Base-by-base conservation (phyloP, 2,888 invertebrate genomes). In the Lottia gigantea region DNA sequence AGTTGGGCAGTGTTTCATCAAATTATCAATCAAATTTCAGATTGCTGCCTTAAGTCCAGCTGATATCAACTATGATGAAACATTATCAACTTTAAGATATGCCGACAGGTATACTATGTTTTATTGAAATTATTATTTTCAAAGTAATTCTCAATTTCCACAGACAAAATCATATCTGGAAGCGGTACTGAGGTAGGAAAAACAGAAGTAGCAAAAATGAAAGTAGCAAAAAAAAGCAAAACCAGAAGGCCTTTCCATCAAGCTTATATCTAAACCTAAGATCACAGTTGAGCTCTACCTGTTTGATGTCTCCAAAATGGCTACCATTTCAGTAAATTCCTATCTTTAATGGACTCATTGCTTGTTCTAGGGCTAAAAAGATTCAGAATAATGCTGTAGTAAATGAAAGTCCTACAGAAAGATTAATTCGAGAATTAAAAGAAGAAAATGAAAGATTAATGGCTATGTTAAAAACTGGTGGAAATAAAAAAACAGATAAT, bases 11-110 rank as follows among this genome's bases (percentile, higher is more conserved):
- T 4, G 40, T 40, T 40, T 8, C 40, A 6, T 6, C 7, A 8
- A 8, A 11, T 40, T 40, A 6, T 40, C 40, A 8, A 40, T 40
- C 11, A 40, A 8, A 40, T 40, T 40, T 40, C 40, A 84, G 83
- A 83, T 83, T 65, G 83, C 83, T 40, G 83, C 83, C 11, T 67
- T 83, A 40, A 83, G 82, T 70, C 83, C 83, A 62, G 82, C 83
- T 45, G 82, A 78, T 65, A 84, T 84, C 23, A 84, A 84, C 71
- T 84, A 82, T 72, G 83, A 84, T 64, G 83, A 84, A 71, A 84
- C 83, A 0, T 47, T 84, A 49, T 84, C 83, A 4, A 84, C 83
- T 40, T 77, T 84, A 16, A 73, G 82, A 78, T 83, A 82, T 71
- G 83, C 83, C 14, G 83, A 83, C 72, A 82, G 83, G 83, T 82